A percentile compares a stretch with the other conserved stretches of the same genome.
Conservation (phyloP, 1,140 invertebrate genomes). For the Lanistes nyassanus region DNA sequence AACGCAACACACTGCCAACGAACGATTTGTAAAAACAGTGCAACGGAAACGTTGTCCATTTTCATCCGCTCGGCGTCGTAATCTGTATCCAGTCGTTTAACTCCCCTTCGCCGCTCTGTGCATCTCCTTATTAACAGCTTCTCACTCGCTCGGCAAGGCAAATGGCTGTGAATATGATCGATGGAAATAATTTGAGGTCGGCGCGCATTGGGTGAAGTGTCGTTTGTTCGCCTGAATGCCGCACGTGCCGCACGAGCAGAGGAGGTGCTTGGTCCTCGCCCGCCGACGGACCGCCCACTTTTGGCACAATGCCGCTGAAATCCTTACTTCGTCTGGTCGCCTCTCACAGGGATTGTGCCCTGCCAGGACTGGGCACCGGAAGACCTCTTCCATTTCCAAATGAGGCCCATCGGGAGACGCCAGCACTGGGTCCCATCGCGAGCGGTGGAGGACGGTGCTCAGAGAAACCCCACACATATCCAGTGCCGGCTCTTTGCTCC, state of each 20-base stretch:
- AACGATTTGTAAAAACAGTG: neutral
- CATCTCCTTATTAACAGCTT: slow-evolving; percentile 1
- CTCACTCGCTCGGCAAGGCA: neutral
- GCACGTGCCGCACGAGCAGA: slow-evolving; percentile 7
- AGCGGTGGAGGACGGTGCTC: no score
- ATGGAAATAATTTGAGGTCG: slow-evolving; percentile 15
- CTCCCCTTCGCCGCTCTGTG: neutral
- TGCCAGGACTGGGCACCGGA: neutral
- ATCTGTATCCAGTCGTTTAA: neutral
- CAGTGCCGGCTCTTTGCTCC: no score
- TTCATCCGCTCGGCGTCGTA: neutral
- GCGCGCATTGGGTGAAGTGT: neutral
- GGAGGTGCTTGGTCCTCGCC: neutral
- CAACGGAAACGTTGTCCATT: neutral
- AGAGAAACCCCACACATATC: no score
- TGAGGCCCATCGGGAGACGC: neutral
- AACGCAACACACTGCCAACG: no score
- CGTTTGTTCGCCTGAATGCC: neutral
- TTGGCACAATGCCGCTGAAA: slow-evolving; percentile 1
- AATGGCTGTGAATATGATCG: slow-evolving; percentile 7
- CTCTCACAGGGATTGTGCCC: slow-evolving; percentile 4
- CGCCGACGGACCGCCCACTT: neutral
- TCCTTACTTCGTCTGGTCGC: neutral
- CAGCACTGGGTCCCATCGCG: no score
- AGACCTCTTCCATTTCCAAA: slow-evolving; percentile 2